These are phyloP conservation scores for Lasioglossum oenotherae DNA, from an alignment of 2,888 invertebrate genomes.

Conservation along the genomic window DNA sequence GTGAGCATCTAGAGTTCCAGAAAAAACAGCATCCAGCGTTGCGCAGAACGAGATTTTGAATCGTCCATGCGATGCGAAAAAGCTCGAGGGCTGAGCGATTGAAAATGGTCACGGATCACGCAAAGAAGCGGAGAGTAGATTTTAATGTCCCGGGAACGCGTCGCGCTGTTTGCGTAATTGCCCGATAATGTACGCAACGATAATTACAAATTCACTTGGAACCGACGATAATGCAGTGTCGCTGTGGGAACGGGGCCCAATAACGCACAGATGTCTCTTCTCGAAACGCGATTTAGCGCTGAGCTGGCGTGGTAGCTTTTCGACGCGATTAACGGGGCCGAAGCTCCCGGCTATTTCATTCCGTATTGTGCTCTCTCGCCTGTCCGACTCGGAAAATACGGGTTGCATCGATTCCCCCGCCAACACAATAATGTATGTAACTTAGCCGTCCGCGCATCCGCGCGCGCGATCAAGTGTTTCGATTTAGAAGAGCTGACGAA, in stretches of 20 bases:
- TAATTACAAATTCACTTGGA: conserved; percentile 24
- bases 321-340: conserved; percentile 19
- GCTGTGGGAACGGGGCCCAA: conserved; percentile 14
- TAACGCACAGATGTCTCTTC: conserved; percentile 33
- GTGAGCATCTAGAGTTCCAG: too few species aligned
- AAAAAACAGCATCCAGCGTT: not conserved
- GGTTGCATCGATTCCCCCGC: not conserved
- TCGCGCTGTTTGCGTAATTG: conserved; percentile 4
- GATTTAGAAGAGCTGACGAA: conserved; percentile 7
- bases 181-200: conserved; percentile 10
- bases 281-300: conserved; percentile 27
- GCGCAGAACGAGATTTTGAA: not conserved
- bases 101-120: not conserved
- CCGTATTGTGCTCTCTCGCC: not conserved
- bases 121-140: not conserved
- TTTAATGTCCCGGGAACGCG: not conserved
- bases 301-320: conserved; percentile 6
- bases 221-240: conserved; percentile 30
- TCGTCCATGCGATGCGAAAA: not conserved
- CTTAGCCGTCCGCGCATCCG: not conserved
- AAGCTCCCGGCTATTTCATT: not conserved
- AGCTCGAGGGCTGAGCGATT: not conserved
- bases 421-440: not conserved
- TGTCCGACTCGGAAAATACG: not conserved
- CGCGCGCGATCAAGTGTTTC: conserved; percentile 11